These are phyloP conservation scores for Astyanax mexicanus DNA, from an alignment of 2,797 vertebrate species.

Conservation along the genomic window DNA sequence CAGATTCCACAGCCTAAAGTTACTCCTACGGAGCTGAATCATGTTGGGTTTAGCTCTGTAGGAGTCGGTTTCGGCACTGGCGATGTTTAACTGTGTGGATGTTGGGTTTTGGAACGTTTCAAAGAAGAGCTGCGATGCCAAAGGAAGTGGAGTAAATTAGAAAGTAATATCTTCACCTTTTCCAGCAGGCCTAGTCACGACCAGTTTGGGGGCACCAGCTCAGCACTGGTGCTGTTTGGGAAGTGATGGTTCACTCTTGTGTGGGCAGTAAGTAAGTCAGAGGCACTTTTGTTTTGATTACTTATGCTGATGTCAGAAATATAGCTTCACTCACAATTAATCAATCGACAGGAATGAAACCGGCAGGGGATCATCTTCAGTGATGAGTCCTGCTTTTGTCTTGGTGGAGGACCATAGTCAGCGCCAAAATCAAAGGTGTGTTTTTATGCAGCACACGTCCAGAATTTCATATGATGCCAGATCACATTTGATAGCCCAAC, in stretches of 20 bases:
- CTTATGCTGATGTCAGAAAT: neutral
- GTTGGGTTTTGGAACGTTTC: slow-evolving; percentile 18
- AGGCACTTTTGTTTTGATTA: neutral
- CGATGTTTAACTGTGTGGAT: slow-evolving; percentile 39
- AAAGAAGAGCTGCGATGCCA: slow-evolving; percentile 26
- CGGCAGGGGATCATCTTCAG: too few relatives aligned
- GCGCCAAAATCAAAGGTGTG: too few relatives aligned
- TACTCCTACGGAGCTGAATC: slow-evolving; percentile 54
- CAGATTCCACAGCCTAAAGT: slow-evolving; percentile 38
- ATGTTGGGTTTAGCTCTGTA: slow-evolving; percentile 45
- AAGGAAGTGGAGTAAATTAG: slow-evolving; percentile 30
- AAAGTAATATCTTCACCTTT: slow-evolving; percentile 33
- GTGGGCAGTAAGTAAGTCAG: slow-evolving; percentile 6
- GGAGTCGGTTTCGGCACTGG: slow-evolving; percentile 37
- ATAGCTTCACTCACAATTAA: too few relatives aligned
- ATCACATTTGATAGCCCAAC: too few relatives aligned
- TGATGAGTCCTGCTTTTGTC: too few relatives aligned
- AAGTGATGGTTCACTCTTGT: slow-evolving; percentile 15
- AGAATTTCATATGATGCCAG: too few relatives aligned
- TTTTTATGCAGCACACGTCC: too few relatives aligned
- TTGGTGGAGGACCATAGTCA: too few relatives aligned
- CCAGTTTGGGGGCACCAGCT: slow-evolving; percentile 22
- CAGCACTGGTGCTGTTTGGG: slow-evolving; percentile 16
- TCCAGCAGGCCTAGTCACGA: slow-evolving; percentile 42
- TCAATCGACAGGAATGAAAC: too few relatives aligned